Evolutionary conservation across 2,797 vertebrate species (phyloP), one percentile per base, ranked within the genome.

Genomic region (Pseudochaenichthys georgianus): DNA sequence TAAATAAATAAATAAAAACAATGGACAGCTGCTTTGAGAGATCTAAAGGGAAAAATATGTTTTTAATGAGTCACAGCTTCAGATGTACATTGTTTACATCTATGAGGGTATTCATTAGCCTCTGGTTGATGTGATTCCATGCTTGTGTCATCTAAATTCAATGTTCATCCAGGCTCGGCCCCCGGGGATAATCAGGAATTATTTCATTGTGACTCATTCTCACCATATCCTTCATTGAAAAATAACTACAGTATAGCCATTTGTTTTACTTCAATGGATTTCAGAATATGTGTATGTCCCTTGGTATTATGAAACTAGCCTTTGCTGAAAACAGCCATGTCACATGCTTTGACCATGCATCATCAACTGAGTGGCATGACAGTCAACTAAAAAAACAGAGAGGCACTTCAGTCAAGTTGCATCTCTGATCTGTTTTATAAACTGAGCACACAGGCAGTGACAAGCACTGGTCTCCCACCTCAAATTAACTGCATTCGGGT

Each of bases 401-500:
- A 82, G 84, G 73, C 81, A 74, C 80, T 78, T 80, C 69, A 86
- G 91, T 91, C 91, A 64, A 80, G 82, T 83, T 80, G 77, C 68
- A 90, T 91, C 74, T 87, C 77, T 53, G 77, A 71, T 86, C 80
- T 74, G 84, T 70, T 74, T 80, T 72, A 42, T 70, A 72, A 88
- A 80, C 64, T 51, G 75, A 82, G 84, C 74, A 53, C 85, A 87
- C 88, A 88, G 65, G 87, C 88, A 82, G 82, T 86, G 90, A 90
- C 91, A 91, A 73, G 88, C 78, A 13, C 77, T 66, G 70, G 78
- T 85, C 72, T 70, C 47, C 76, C 61, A 77, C 86, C 82, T 88
- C 59, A 89, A 89, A 89, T 91, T 90, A 92, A 85, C 77, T 84
- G 77, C 69, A 75, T 89, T 73, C 55, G 60, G 77, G 81, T 87